These are phyloP conservation scores for Heterocephalus glaber DNA, from an alignment of 2,113 vertebrate species.

Conservation along the genomic window DNA sequence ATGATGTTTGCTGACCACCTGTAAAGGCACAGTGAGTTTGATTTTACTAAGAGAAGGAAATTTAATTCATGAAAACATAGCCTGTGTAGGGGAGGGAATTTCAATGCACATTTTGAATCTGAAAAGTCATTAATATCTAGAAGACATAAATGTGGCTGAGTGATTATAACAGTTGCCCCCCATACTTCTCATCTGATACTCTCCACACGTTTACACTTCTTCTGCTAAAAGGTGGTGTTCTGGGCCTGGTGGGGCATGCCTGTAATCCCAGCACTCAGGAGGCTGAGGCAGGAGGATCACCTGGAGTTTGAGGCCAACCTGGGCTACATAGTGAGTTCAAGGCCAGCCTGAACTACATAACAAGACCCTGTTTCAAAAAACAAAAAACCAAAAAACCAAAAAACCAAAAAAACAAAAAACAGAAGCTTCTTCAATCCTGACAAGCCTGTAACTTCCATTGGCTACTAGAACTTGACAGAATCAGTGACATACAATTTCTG, in stretches of 20 bases:
- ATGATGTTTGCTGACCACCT: not conserved
- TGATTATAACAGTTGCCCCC: not conserved
- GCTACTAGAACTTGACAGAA: not conserved
- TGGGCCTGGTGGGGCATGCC: accelerated
- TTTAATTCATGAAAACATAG: not conserved
- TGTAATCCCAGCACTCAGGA: not conserved
- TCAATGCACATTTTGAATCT: not conserved
- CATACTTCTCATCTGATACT: not conserved
- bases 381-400: not conserved
- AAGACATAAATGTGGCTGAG: not conserved
- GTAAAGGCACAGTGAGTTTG: not conserved
- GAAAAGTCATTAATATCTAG: not conserved
- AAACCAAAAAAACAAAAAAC: not conserved
- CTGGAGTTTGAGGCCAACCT: not conserved
- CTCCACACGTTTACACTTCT: not conserved
- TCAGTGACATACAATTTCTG: not conserved
- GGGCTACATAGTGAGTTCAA: not conserved
- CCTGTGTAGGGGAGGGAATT: not conserved
- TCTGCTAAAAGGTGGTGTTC: not conserved
- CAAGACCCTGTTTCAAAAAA: not conserved
- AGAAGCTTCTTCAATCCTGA: not conserved
- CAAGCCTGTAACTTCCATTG: not conserved
- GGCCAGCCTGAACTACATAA: not conserved
- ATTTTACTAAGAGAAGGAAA: not conserved
- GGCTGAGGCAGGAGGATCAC: not conserved